A percentile compares a stretch with the other conserved stretches of the same genome.
phyloP scores from a whole-genome alignment of 2,113 vertebrate genomes.

The Cyanocitta stelleri region DNA sequence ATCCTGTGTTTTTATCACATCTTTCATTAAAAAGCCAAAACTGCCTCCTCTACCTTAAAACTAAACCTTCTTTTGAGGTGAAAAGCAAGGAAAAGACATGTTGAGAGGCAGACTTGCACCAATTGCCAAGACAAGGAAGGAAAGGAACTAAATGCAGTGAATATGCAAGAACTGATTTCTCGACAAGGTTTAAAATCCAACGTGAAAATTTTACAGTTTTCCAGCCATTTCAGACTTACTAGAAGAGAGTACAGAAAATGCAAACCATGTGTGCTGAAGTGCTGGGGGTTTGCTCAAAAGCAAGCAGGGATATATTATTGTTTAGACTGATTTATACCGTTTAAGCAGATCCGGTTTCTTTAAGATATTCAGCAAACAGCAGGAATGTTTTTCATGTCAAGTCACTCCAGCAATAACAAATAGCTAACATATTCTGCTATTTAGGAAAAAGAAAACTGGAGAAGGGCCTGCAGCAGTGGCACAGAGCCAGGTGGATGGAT shows the following conservation, averaged over 20 bases:
- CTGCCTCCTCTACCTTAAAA: not conserved
- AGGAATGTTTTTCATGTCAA: slow-evolving; percentile 45
- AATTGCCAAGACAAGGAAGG: slow-evolving; percentile 22
- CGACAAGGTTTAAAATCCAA: slow-evolving; percentile 30
- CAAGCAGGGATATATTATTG: slow-evolving; percentile 28
- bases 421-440: slow-evolving; percentile 53
- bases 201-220: slow-evolving; percentile 38
- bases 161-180: slow-evolving; percentile 35
- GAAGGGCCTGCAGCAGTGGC: slow-evolving; percentile 30
- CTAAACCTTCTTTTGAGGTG: not conserved
- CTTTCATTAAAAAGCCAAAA: not conserved
- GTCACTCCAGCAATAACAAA: slow-evolving; percentile 47
- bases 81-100: not conserved
- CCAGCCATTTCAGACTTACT: slow-evolving; percentile 38
- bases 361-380: slow-evolving; percentile 47
- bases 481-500: slow-evolving; percentile 20
- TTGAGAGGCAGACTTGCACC: not conserved
- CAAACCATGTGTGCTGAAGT: slow-evolving; percentile 29
- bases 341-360: slow-evolving; percentile 46
- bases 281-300: slow-evolving; percentile 45
- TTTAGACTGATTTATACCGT: slow-evolving; percentile 50
- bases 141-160: slow-evolving; percentile 18
- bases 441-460: slow-evolving; percentile 48
- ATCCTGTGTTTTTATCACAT: not conserved
- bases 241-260: slow-evolving; percentile 43